These are phyloP conservation scores for Physeter macrocephalus DNA, from an alignment of 2,113 vertebrate species.

Conservation along the genomic window DNA sequence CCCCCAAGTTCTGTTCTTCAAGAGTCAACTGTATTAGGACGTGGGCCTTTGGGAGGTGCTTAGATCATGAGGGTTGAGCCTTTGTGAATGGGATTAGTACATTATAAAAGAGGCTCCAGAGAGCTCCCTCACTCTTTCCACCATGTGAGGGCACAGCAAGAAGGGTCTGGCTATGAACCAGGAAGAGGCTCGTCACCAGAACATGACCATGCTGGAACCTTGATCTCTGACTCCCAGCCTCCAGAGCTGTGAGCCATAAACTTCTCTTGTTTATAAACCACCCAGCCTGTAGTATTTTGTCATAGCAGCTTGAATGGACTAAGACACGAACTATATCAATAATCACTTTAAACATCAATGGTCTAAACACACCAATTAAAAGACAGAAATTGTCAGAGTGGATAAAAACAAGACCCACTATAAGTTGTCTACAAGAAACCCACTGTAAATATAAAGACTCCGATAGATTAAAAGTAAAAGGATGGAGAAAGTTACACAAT, in stretches of 20 bases:
- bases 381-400: neutral
- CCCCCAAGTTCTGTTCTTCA: neutral
- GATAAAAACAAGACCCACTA: neutral
- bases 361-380: neutral
- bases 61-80: rapidly evolving
- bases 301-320: neutral
- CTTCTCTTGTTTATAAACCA: neutral
- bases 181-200: neutral
- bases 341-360: neutral
- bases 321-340: neutral
- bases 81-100: neutral
- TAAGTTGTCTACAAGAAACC: neutral
- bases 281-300: neutral
- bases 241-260: neutral
- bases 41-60: neutral
- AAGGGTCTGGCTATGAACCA: neutral
- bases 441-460: neutral
- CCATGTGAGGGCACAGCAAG: no score
- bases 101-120: neutral
- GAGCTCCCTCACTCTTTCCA: neutral
- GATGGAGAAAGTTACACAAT: neutral
- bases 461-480: neutral
- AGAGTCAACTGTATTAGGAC: neutral
- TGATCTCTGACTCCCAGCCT: neutral
- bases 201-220: neutral